phyloP scores from a whole-genome alignment of 2,797 vertebrate species.

The Microcaecilia unicolor region DNA sequence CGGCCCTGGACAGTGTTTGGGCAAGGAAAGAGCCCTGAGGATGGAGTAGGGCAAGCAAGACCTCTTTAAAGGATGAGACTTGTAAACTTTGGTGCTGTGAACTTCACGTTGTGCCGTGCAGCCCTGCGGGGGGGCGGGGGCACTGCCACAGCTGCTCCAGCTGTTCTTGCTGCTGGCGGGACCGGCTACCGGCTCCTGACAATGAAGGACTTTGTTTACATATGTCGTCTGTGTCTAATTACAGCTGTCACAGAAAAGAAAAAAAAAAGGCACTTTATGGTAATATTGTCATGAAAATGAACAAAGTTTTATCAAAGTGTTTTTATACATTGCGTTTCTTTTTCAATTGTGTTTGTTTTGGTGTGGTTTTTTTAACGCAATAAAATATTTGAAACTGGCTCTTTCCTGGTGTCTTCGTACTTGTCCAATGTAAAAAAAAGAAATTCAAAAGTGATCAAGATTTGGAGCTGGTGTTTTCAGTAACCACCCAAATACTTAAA shows the following conservation, averaged over 20 bases:
- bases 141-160: too few species aligned
- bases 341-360: neutral
- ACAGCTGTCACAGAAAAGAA: too few species aligned
- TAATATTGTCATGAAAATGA: slow-evolving; percentile 9
- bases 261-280: neutral
- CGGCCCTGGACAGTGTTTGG: neutral
- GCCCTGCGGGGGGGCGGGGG: too few species aligned
- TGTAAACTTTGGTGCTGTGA: too few species aligned
- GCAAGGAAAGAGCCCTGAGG: neutral
- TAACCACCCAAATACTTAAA: too few species aligned
- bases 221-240: neutral
- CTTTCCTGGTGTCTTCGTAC: neutral
- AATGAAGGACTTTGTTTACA: slow-evolving; percentile 5
- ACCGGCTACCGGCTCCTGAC: neutral
- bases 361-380: slow-evolving; percentile 9
- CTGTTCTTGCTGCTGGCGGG: too few species aligned
- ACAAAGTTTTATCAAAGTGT: slow-evolving; percentile 1
- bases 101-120: too few species aligned
- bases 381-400: neutral
- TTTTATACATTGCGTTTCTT: neutral
- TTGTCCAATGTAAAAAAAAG: too few species aligned
- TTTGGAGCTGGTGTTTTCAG: too few species aligned
- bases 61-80: too few species aligned
- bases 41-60: too few species aligned
- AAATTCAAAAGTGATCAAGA: too few species aligned